A percentile compares a stretch with the other conserved stretches of the same genome.
These are phyloP conservation scores for Oriolus oriolus DNA, from an alignment of 2,113 vertebrate species.

Conservation along the genomic window DNA sequence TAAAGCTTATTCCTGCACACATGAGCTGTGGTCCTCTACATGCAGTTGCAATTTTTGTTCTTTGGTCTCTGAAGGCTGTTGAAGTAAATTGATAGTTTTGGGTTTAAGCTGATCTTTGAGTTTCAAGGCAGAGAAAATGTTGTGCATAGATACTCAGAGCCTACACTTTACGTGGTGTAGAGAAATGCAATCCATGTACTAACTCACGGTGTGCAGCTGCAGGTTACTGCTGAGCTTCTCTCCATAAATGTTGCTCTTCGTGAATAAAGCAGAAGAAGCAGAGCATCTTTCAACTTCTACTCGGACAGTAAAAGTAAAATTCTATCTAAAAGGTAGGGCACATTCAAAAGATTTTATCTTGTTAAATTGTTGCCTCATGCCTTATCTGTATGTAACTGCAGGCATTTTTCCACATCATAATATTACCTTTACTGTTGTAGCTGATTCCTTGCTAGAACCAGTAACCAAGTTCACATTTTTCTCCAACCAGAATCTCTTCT, in stretches of 20 bases:
- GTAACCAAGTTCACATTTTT: background rate
- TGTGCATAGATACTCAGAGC: background rate
- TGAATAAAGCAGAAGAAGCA: background rate
- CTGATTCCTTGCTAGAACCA: background rate
- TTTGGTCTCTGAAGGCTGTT: background rate
- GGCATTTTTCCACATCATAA: background rate
- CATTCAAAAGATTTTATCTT: background rate
- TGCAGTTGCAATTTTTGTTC: background rate
- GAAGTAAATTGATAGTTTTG: background rate
- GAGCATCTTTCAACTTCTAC: background rate
- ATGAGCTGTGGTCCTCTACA: background rate
- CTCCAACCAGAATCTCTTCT: background rate
- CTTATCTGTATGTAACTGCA: background rate
- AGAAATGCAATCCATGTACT: background rate
- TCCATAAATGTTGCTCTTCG: accelerated
- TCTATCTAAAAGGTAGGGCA: background rate
- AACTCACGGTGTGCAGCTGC: background rate
- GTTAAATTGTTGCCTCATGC: background rate
- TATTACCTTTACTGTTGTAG: background rate
- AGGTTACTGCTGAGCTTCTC: background rate
- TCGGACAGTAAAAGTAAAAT: background rate
- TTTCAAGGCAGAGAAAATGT: background rate
- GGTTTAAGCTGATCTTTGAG: background rate
- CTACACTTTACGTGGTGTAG: background rate
- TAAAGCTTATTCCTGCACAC: background rate